Percentiles rank a stretch among this genome's conserved stretches.
These are phyloP conservation scores for Nomada fabriciana DNA, from an alignment of 2,888 invertebrate genomes.

Conservation along the genomic window DNA sequence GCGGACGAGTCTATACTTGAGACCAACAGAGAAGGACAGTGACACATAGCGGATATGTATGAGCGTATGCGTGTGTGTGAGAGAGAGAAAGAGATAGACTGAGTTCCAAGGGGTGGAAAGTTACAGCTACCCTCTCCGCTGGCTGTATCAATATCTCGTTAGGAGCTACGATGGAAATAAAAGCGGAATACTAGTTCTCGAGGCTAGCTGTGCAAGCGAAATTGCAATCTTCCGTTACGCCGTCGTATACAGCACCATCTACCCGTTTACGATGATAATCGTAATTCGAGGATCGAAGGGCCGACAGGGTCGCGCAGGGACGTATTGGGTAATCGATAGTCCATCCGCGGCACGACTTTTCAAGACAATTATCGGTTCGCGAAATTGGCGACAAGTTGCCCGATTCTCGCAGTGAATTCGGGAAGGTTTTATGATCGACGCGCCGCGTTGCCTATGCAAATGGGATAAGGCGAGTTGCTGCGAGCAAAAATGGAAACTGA, in stretches of 20 bases:
- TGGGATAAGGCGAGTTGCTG: constrained; percentile 21
- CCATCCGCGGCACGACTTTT: constrained; percentile 6
- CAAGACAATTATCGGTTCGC: constrained; percentile 27
- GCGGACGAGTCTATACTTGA: constrained; percentile 65
- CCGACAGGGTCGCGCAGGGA: constrained; percentile 32
- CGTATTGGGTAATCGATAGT: constrained; percentile 41
- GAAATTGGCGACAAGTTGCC: constrained; percentile 22
- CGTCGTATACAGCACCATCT: not conserved
- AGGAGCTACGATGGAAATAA: constrained; percentile 66
- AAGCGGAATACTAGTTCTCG: constrained; percentile 51
- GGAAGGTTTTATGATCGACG: not conserved
- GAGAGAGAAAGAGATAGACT: not conserved
- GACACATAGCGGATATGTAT: not conserved
- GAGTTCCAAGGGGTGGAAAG: constrained; percentile 50
- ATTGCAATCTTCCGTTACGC: constrained; percentile 47
- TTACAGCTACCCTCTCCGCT: constrained; percentile 61
- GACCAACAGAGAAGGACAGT: not conserved
- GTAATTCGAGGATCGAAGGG: constrained; percentile 34
- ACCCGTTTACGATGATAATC: constrained; percentile 48
- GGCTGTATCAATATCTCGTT: constrained; percentile 75
- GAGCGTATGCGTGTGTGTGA: not conserved
- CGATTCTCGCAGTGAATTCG: constrained; percentile 18
- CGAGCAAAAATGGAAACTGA: constrained; percentile 19
- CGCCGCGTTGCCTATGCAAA: constrained; percentile 25
- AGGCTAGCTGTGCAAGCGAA: constrained; percentile 55